Evolutionary conservation across 2,888 invertebrate genomes (phyloP), one percentile per base, ranked within the genome.

Genomic region (Bembecia ichneumoniformis): DNA sequence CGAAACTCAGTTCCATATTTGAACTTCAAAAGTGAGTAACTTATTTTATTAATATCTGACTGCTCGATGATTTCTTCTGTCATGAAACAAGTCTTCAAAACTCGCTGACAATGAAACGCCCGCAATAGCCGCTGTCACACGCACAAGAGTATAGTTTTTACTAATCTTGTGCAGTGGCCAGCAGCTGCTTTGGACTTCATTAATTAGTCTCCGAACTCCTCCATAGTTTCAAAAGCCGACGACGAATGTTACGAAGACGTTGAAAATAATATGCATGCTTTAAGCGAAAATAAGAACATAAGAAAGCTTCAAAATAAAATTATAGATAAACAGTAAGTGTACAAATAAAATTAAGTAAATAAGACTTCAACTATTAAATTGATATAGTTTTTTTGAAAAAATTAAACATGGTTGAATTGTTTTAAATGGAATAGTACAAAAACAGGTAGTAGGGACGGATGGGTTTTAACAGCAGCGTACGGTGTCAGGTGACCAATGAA

Each of bases 101-200:
- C 56, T 62, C 69, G 88, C 68, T 67, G 88, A 75, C 66, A 72
- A 82, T 88, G 89, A 89, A 90, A 87, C 73, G 86, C 91, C 94
- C 93, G 95, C 94, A 94, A 96, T 96, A 96, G 96, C 96, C 96
- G 96, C 96, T 96, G 96, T 96, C 96, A 96, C 96, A 96, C 96
- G 96, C 96, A 96, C 96, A 96, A 96, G 96, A 96, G 95, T 95
- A 93, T 92, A 76, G 71, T 77, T 88, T 49, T 91, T 62, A 82
- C 86, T 95, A 95, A 94, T 96, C 96, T 95, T 96, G 96, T 93
- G 94, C 96, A 95, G 96, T 96, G 96, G 94, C 95, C 96, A 96
- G 96, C 96, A 96, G 96, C 96, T 96, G 93, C 92, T 94, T 93
- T 95, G 93, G 91, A 89, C 89, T 90, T 91, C 91, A 90, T 84